Evolutionary conservation across 2,888 invertebrate species (phyloP).

Genomic region (Agrilus mali): DNA sequence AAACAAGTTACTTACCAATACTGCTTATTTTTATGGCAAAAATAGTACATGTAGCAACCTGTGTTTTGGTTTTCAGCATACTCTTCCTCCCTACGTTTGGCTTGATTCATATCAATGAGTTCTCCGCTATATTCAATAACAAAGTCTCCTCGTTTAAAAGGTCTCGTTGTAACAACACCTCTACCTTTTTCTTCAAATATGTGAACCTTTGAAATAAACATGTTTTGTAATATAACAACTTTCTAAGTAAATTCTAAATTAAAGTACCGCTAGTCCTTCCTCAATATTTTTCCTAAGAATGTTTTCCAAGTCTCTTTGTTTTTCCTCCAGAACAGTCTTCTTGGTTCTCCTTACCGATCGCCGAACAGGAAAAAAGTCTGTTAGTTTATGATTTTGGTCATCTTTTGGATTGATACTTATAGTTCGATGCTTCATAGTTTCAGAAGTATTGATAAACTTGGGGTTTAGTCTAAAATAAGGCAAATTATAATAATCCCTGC

Average conservation of each 20-base stretch:
- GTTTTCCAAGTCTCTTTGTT: slow-evolving; percentile 65
- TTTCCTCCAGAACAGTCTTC: slow-evolving; percentile 71
- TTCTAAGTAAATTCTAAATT: slow-evolving; percentile 3
- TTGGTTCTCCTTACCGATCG: slow-evolving; percentile 78
- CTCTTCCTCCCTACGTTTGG: slow-evolving; percentile 64
- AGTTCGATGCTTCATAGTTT: too few species aligned
- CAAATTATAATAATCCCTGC: too few species aligned
- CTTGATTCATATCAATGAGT: slow-evolving; percentile 70
- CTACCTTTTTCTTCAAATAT: slow-evolving; percentile 80
- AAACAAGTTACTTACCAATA: slow-evolving; percentile 61
- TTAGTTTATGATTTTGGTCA: slow-evolving; percentile 55
- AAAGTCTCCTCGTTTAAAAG: slow-evolving; percentile 81
- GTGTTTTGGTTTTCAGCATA: slow-evolving; percentile 78
- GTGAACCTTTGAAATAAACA: slow-evolving; percentile 45
- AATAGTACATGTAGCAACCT: slow-evolving; percentile 99
- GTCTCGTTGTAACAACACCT: slow-evolving; percentile 72
- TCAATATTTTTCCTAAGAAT: slow-evolving; percentile 64
- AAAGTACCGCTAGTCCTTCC: slow-evolving; percentile 67
- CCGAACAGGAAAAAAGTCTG: slow-evolving; percentile 80
- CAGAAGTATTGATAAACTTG: too few species aligned
- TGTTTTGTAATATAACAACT: too few species aligned
- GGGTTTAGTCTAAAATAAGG: too few species aligned
- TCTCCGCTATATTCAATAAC: slow-evolving; percentile 97
- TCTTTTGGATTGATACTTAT: too few species aligned
- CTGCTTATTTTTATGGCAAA: slow-evolving; percentile 77